Evolutionary conservation across 2,797 vertebrate species (phyloP), one percentile per base, ranked within the genome.

Genomic region (Falco rusticolus): DNA sequence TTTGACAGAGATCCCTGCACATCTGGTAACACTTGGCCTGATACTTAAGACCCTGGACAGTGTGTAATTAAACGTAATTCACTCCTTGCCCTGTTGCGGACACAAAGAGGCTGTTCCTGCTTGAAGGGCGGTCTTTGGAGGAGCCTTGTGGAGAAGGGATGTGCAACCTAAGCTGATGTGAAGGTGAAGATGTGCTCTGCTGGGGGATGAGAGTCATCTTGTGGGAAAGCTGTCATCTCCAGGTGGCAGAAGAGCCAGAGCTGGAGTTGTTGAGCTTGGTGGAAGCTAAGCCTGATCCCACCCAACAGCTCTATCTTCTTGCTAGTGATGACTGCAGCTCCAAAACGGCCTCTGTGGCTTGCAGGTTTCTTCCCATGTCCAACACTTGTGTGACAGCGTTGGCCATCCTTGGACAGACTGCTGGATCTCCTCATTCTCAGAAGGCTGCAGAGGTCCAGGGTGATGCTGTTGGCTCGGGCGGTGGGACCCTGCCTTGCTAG

Each of bases 21-120:
- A 97, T 97, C 95, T 97, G 96, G 96, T 3, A 94, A 57, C 56
- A 26, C 95, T 96, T 86, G 91, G 87, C 53, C 89, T 41, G 89
- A 65, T 48, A 37, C 57, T 47, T 29, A 34, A 89, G 77, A 17
- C 50, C 48, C 64, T 4, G 79, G 79, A 26, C 71, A 28, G 54
- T 25, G 47, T 54, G 72, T 65, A 47, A 91, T 92, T 85, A 74
- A 80, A 88, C 3, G 21, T 41, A 77, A 94, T 71, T 82, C 56
- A 26, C 65, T 84, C 61, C 92, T 48, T 29, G 69, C 85, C 92
- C 80, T 19, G 53, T 15, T 13, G 26, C 0, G 48, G 84, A 21
- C 39, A 51, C 2, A 1, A n/a, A 43, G n/a, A 61, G 69, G 10
- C 61, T 21, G 31, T 22, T 72, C 63, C 54, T 20, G n/a, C 33